Percentiles rank a stretch among this genome's conserved stretches.
Conservation (phyloP, 2,888 invertebrate genomes). For the Theretra japonica region DNA sequence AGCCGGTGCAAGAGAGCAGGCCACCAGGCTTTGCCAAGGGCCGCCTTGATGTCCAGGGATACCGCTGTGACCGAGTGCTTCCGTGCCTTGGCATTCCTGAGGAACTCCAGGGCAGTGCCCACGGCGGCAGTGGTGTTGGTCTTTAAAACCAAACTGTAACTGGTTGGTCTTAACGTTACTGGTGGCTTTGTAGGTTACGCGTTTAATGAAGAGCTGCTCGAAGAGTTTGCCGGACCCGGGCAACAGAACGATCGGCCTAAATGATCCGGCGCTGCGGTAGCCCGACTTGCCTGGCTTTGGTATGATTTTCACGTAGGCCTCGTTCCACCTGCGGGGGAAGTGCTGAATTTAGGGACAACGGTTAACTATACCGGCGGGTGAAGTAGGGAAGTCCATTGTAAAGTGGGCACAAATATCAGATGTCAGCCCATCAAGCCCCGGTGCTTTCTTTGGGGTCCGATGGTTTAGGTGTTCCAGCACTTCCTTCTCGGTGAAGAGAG, state of each 20-base stretch:
- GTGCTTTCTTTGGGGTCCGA: conserved; percentile 40
- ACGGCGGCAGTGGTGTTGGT: conserved; percentile 36
- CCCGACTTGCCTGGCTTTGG: conserved; percentile 40
- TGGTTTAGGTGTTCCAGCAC: conserved; percentile 24
- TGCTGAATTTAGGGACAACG: conserved; percentile 25
- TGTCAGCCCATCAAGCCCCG: conserved; percentile 39
- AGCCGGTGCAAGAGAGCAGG: conserved; percentile 39
- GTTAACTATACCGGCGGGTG: conserved; percentile 29
- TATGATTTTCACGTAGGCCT: conserved; percentile 38
- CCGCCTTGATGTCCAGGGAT: conserved; percentile 39
- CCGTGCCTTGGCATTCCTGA: neutral
- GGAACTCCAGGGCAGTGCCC: conserved; percentile 15
- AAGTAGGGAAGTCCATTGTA: neutral
- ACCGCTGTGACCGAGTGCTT: conserved; percentile 31
- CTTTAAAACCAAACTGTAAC: conserved; percentile 39
- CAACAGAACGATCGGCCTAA: conserved; percentile 44
- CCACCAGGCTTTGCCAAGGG: conserved; percentile 44
- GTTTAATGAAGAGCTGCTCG: conserved; percentile 34
- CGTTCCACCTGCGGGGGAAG: conserved; percentile 34
- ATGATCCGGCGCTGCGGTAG: conserved; percentile 32
- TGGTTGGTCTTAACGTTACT: neutral
- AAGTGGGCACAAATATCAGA: conserved; percentile 35
- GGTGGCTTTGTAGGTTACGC: conserved; percentile 33
- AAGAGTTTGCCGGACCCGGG: conserved; percentile 41
- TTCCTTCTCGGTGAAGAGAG: conserved; percentile 34